Evolutionary conservation across 2,113 vertebrate species (phyloP).

Genomic region (Chlorodrepanis virens): DNA sequence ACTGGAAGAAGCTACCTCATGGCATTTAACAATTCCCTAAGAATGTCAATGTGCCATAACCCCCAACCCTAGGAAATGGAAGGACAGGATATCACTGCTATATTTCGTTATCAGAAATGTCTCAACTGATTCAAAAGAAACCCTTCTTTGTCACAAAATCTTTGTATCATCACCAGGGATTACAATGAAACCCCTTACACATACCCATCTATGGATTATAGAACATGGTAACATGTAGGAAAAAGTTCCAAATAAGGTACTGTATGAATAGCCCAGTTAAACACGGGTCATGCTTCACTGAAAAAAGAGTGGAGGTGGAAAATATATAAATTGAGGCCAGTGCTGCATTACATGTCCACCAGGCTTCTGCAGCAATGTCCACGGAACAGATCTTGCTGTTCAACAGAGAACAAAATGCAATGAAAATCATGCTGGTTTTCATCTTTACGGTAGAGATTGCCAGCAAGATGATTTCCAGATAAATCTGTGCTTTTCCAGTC

Average conservation of each 20-base stretch:
- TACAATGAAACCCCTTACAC: background rate
- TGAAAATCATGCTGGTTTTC: background rate
- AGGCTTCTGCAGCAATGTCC: background rate
- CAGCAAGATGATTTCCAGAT: background rate
- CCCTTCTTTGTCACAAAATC: background rate
- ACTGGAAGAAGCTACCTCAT: background rate
- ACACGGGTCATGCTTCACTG: background rate
- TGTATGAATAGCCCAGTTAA: constrained; percentile 1
- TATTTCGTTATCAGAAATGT: constrained; percentile 8
- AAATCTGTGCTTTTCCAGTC: background rate
- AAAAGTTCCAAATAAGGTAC: background rate
- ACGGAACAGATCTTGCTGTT: background rate
- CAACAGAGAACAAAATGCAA: background rate
- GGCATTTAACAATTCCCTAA: background rate
- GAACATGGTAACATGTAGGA: background rate
- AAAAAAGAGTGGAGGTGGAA: background rate
- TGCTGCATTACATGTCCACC: background rate
- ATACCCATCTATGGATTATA: background rate
- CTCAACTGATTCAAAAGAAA: background rate
- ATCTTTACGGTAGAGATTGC: background rate
- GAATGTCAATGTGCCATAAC: background rate
- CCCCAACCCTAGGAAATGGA: background rate
- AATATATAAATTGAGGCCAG: background rate
- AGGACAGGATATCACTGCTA: background rate
- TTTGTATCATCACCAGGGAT: background rate